Percentiles rank a stretch among this genome's conserved stretches.
Conservation (phyloP, 2,888 invertebrate genomes). For the Spicauda simplicius region DNA sequence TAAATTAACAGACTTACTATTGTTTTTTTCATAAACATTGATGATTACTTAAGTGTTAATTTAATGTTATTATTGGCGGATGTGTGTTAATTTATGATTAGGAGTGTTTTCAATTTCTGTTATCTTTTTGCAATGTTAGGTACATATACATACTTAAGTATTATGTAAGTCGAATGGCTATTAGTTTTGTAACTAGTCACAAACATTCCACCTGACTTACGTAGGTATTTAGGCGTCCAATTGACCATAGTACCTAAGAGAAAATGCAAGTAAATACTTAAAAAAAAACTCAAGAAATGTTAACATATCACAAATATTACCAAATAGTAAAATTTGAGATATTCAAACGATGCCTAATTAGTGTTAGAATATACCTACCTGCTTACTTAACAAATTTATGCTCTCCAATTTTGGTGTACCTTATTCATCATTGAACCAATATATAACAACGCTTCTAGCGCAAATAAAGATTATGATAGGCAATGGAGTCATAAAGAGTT, state of each 20-base stretch:
- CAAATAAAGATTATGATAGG: too few relatives aligned
- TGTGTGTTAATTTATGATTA: neutral
- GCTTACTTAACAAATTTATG: too few relatives aligned
- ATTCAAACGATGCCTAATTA: too few relatives aligned
- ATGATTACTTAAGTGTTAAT: neutral
- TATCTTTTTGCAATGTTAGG: neutral
- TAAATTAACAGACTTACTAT: neutral
- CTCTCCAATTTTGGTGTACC: too few relatives aligned
- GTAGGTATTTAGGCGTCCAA: conserved; percentile 18
- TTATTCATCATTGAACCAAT: too few relatives aligned
- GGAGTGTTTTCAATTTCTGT: neutral
- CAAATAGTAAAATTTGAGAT: too few relatives aligned
- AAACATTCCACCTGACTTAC: conserved; percentile 28
- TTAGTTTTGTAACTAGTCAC: conserved; percentile 15
- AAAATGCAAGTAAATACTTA: conserved; percentile 2
- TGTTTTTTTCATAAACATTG: neutral
- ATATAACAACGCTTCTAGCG: too few relatives aligned
- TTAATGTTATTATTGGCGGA: neutral
- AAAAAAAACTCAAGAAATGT: neutral
- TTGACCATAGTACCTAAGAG: conserved; percentile 23
- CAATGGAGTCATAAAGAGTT: too few relatives aligned
- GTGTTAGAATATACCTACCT: too few relatives aligned
- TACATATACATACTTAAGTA: too few relatives aligned
- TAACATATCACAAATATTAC: neutral
- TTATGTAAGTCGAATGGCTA: neutral